Percentiles rank a stretch among this genome's conserved stretches.
Conservation (phyloP, 2,888 invertebrate species). For the Apamea epomidion region DNA sequence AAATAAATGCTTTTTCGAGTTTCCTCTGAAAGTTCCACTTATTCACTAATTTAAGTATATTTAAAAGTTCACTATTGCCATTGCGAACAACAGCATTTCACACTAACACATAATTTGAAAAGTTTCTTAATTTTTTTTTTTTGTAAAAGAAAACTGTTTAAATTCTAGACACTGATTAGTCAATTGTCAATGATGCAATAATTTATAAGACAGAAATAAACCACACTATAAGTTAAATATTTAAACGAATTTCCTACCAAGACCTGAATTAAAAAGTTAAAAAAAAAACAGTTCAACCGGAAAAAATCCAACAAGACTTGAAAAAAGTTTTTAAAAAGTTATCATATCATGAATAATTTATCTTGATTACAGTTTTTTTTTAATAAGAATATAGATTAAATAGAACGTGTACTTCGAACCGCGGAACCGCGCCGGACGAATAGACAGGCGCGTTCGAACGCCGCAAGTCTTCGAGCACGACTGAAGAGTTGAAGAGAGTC, state of each 20-base stretch:
- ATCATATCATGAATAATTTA: not conserved
- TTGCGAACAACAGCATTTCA: not conserved
- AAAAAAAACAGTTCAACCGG: constrained; percentile 8
- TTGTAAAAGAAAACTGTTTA: too few species aligned
- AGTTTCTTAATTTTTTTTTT: not conserved
- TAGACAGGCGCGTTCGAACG: constrained; percentile 57
- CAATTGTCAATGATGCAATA: not conserved
- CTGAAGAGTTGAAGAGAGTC: constrained; percentile 69
- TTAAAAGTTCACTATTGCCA: constrained; percentile 40
- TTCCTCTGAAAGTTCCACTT: constrained; percentile 24
- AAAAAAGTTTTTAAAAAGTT: constrained; percentile 7
- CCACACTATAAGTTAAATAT: constrained; percentile 6
- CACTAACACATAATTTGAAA: constrained; percentile 1
- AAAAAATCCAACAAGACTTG: not conserved
- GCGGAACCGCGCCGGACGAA: constrained; percentile 25
- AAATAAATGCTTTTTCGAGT: not conserved
- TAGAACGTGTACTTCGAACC: constrained; percentile 39
- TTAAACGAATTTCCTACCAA: not conserved
- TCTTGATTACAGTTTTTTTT: not conserved
- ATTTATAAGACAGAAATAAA: not conserved
- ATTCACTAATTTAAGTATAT: not conserved
- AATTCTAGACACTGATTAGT: not conserved
- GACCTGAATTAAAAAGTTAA: not conserved
- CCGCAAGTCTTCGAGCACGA: constrained; percentile 68
- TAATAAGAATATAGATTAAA: constrained; percentile 1